Conservation (phyloP, 2,797 vertebrate species). For the Gymnoscopelus braueri region DNA sequence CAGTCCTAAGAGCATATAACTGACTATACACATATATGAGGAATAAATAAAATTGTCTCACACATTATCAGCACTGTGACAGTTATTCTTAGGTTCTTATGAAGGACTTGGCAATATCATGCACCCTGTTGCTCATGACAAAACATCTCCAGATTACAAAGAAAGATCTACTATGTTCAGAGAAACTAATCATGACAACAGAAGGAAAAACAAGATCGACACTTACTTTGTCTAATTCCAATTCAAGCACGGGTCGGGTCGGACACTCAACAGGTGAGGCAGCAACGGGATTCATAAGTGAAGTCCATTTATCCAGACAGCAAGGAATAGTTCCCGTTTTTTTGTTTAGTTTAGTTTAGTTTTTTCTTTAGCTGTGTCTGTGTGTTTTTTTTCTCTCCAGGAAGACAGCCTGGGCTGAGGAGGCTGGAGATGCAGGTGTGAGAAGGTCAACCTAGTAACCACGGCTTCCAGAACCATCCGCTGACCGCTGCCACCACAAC, state of each 20-base stretch:
- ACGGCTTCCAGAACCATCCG: constrained; percentile 54
- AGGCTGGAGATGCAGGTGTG: constrained; percentile 59
- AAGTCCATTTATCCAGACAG: constrained; percentile 49
- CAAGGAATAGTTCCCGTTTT: not conserved
- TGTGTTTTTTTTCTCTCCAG: constrained; percentile 34
- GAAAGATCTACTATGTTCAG: too few species aligned
- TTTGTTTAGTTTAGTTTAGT: too few species aligned
- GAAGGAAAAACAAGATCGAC: constrained; percentile 6
- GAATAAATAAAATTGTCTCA: too few species aligned
- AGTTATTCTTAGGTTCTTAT: too few species aligned
- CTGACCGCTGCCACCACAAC: constrained; percentile 19
- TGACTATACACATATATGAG: too few species aligned
- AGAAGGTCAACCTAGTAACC: constrained; percentile 59
- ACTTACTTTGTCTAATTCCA: constrained; percentile 53
- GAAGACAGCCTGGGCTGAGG: constrained; percentile 38
- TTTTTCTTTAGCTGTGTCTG: too few species aligned
- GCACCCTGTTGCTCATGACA: not conserved
- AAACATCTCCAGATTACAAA: not conserved
- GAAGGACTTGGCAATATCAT: too few species aligned
- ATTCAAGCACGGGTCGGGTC: not conserved
- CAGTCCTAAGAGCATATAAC: too few species aligned
- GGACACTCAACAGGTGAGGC: not conserved
- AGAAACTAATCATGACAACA: not conserved
- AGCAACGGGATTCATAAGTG: constrained; percentile 7
- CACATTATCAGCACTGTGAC: too few species aligned